These are phyloP conservation scores for Stratiomys singularior DNA, from an alignment of 2,888 invertebrate genomes.

Conservation along the genomic window DNA sequence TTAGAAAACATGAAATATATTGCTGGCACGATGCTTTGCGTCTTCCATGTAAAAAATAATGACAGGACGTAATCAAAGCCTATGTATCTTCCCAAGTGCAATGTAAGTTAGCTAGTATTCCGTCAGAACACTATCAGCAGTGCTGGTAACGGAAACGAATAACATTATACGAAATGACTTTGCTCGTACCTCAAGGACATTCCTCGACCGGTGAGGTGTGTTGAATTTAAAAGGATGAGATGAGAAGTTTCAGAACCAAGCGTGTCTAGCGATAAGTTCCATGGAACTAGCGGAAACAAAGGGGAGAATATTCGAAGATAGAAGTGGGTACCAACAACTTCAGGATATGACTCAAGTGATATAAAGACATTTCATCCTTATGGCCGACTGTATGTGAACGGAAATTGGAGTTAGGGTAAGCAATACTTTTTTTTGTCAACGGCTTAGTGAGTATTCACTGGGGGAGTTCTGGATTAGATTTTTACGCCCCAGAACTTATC, in stretches of 20 bases:
- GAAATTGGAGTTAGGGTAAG: neutral
- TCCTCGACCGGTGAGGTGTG: neutral
- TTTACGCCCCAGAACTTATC: neutral
- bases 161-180: constrained; percentile 37
- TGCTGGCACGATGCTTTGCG: neutral
- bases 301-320: neutral
- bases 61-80: constrained; percentile 17
- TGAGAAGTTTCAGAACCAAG: too few relatives aligned
- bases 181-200: constrained; percentile 32
- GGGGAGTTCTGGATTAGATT: neutral
- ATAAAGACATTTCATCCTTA: constrained; percentile 5
- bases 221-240: too few relatives aligned
- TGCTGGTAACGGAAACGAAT: constrained; percentile 26
- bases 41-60: neutral
- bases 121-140: neutral
- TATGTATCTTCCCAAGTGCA: neutral
- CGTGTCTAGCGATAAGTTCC: too few relatives aligned
- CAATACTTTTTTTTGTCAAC: neutral
- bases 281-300: neutral
- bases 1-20: neutral
- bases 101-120: neutral
- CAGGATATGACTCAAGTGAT: constrained; percentile 15
- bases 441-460: neutral
- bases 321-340: neutral
- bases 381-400: neutral